Base-by-base conservation (phyloP, 2,888 invertebrate species). In the Doris montereyensis region DNA sequence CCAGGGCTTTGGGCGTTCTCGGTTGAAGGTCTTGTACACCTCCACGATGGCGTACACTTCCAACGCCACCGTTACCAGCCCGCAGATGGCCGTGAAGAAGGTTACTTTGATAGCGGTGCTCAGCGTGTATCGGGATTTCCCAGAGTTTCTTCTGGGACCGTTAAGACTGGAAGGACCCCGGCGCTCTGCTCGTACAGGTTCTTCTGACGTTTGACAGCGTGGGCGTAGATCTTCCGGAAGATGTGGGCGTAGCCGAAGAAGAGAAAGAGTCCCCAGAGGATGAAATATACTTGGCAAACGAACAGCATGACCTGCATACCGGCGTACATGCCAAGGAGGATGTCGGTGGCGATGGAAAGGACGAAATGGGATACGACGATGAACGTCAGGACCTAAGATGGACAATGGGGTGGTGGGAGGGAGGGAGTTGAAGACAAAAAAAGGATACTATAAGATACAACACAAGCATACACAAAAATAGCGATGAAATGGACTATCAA, bases 31-130 rank as follows among this genome's bases (percentile, higher is more conserved):
- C 83, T 89, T 83, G 89, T 91, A 87, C 65, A 95, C 94, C 71
- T 94, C 94, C 86, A 95, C 94, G 71, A 95, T 93, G 1, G 96
- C 96, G 90, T 96, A 97, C 30, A 97, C 94, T 89, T 97, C 97
- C 32, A 97, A 93, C 17, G 94, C 94, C 0, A 96, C 96, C 92
- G 96, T 93, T 30, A 97, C 91, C 17, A 97, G 94, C 89, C 97
- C 97, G 34, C 97, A 92, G 85, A 97, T 92, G 0, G 97, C 96
- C 0, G 96, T 95, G 0, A 96, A 95, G 83, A 97, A 94, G 75
- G 96, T 97, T 81, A 97, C 96, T 85, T 96, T 96, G 77, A 97
- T 96, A 1, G 97, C 97, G 87, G 96, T 95, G 81, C 95, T 95
- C 58, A 97, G 93, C 0, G 93, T 93, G 21, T 93, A 77, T 52